These are phyloP conservation scores for Acanthococcus lagerstroemiae DNA, from an alignment of 2,888 invertebrate species.

Conservation along the genomic window DNA sequence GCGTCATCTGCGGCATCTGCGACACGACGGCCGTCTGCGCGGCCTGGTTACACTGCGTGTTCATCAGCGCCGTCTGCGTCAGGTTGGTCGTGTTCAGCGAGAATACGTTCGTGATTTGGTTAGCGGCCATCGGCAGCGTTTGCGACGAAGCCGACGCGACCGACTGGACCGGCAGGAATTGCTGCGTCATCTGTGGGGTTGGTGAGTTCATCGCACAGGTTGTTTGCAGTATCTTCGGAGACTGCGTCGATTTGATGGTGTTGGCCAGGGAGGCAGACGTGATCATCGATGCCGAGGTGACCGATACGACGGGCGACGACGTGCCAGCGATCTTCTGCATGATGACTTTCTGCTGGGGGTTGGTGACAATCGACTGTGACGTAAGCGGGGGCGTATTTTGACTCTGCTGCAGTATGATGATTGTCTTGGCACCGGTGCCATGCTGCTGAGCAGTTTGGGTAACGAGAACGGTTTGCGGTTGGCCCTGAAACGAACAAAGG, in stretches of 20 bases:
- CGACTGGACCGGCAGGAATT: not conserved
- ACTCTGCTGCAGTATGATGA: constrained; percentile 58
- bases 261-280: constrained; percentile 11
- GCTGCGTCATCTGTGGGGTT: not conserved
- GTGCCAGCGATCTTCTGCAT: constrained; percentile 34
- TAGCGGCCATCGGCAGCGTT: not conserved
- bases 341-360: constrained; percentile 34
- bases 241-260: not conserved
- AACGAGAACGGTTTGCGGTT: constrained; percentile 54
- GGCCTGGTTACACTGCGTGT: not conserved
- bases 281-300: constrained; percentile 17
- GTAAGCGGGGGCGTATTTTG: constrained; percentile 44
- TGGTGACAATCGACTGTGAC: constrained; percentile 41
- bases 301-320: constrained; percentile 33
- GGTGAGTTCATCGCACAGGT: not conserved
- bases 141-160: constrained; percentile 6
- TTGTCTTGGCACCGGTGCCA: constrained; percentile 56
- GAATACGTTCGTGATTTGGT: constrained; percentile 4
- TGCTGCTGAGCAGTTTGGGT: constrained; percentile 58
- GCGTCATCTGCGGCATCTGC: not conserved
- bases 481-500: constrained; percentile 46
- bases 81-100: not conserved
- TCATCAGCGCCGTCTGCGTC: not conserved
- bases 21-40: not conserved
- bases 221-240: not conserved